Percentiles rank a stretch among this genome's conserved stretches.
These are phyloP conservation scores for Drosophila buzzatii DNA, from an alignment of 2,888 invertebrate genomes.

Conservation along the genomic window DNA sequence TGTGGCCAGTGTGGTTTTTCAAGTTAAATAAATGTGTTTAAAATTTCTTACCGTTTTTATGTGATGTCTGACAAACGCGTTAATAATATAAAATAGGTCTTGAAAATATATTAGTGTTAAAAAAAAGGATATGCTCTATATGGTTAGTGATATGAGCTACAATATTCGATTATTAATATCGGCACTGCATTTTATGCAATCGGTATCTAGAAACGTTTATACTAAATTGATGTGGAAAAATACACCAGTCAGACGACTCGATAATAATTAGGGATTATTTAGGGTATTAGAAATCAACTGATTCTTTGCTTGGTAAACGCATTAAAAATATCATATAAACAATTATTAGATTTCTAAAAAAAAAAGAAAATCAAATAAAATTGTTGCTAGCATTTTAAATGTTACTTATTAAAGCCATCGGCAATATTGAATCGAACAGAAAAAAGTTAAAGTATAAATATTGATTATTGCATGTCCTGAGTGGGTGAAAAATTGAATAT, in stretches of 20 bases:
- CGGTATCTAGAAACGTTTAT: neutral
- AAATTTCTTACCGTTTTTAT: neutral
- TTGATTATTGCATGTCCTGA: slow-evolving; percentile 38
- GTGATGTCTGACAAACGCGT: neutral
- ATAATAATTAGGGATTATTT: slow-evolving; percentile 34
- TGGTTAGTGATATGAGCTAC: too few relatives aligned
- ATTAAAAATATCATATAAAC: slow-evolving; percentile 59
- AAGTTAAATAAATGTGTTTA: neutral
- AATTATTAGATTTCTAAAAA: slow-evolving; percentile 39
- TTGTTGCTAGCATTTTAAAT: neutral
- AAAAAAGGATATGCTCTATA: neutral
- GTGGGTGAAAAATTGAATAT: slow-evolving; percentile 11
- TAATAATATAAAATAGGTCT: neutral
- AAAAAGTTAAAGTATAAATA: slow-evolving; percentile 34
- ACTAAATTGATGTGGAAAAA: neutral
- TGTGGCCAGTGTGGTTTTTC: neutral
- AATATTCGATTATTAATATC: neutral
- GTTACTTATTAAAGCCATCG: slow-evolving; percentile 5
- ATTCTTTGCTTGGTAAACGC: slow-evolving; percentile 50
- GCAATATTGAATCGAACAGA: slow-evolving; percentile 1
- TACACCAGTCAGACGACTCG: slow-evolving; percentile 1
- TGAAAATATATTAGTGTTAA: neutral
- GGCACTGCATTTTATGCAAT: neutral
- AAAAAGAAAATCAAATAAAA: slow-evolving; percentile 24
- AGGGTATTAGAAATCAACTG: slow-evolving; percentile 19